A percentile compares a stretch with the other conserved stretches of the same genome.
Evolutionary conservation across 1,140 invertebrate species (phyloP).

Genomic region (Holcopasites calliopsidis): DNA sequence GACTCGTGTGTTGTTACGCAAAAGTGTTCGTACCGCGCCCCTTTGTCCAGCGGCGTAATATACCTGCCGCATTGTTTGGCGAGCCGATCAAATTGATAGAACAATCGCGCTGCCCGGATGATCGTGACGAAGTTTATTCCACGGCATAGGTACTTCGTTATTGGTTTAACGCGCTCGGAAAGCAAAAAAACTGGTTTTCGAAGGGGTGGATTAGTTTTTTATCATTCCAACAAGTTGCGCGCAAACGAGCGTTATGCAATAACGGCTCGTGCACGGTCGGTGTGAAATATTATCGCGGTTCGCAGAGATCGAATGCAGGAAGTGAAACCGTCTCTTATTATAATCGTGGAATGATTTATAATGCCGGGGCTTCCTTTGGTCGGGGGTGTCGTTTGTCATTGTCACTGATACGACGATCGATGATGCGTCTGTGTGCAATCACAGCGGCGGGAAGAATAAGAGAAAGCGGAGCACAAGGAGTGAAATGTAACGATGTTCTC

Average conservation of each 20-base stretch:
- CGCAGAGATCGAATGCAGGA: too few species aligned
- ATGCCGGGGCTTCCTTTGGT: neutral
- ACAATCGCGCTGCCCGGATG: neutral
- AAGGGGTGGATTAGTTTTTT: neutral
- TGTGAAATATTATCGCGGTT: too few species aligned
- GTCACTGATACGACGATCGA: neutral
- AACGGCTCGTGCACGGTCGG: neutral
- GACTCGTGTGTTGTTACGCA: neutral
- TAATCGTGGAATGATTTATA: neutral
- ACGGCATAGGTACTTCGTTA: neutral
- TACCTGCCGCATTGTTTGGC: neutral
- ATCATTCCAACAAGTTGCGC: neutral
- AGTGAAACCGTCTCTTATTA: too few species aligned
- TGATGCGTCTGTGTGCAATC: neutral
- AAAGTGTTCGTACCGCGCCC: conserved; percentile 35
- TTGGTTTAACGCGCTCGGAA: neutral
- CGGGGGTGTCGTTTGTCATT: neutral
- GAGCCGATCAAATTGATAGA: conserved; percentile 1
- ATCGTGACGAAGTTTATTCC: neutral
- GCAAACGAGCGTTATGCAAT: neutral
- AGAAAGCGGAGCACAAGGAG: too few species aligned
- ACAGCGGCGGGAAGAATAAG: too few species aligned
- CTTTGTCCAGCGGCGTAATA: neutral
- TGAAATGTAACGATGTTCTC: too few species aligned
- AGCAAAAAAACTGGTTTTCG: neutral